These are phyloP conservation scores for Tachypleus tridentatus DNA, from an alignment of 1,140 invertebrate species.

Conservation along the genomic window DNA sequence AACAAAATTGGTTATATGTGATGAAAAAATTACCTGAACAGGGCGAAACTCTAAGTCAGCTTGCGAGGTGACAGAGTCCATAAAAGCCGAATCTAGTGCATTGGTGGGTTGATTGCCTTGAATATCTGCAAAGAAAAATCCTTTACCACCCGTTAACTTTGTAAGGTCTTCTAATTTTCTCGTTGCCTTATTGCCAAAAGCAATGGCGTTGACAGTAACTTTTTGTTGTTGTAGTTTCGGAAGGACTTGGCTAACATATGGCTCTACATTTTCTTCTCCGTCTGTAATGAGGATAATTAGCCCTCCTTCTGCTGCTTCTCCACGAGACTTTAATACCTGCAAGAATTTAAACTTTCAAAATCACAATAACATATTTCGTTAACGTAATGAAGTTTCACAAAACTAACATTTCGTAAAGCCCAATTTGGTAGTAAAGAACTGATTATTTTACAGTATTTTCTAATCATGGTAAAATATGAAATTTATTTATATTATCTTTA, in stretches of 20 bases:
- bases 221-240: conserved; percentile 13
- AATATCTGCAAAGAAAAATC: conserved; percentile 16
- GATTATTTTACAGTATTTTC: too few relatives aligned
- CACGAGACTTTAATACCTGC: conserved; percentile 12
- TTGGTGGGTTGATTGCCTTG: conserved; percentile 12
- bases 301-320: conserved; percentile 15
- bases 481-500: too few relatives aligned
- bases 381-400: too few relatives aligned
- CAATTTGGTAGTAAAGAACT: too few relatives aligned
- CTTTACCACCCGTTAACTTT: conserved; percentile 18
- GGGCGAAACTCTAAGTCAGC: conserved; percentile 17
- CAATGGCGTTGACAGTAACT: conserved; percentile 24
- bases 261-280: conserved; percentile 25
- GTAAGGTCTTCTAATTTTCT: conserved; percentile 18
- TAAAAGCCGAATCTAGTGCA: conserved; percentile 15
- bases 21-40: conserved; percentile 9
- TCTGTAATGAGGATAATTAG: conserved; percentile 25
- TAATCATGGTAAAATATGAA: too few relatives aligned
- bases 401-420: too few relatives aligned
- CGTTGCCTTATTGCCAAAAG: conserved; percentile 19
- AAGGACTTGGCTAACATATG: conserved; percentile 20
- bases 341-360: too few relatives aligned
- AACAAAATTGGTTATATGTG: too few relatives aligned
- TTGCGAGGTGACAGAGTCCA: conserved; percentile 18
- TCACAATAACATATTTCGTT: too few relatives aligned